Base-by-base conservation (phyloP, 2,888 invertebrate genomes). In the Standfussiana lucernea region DNA sequence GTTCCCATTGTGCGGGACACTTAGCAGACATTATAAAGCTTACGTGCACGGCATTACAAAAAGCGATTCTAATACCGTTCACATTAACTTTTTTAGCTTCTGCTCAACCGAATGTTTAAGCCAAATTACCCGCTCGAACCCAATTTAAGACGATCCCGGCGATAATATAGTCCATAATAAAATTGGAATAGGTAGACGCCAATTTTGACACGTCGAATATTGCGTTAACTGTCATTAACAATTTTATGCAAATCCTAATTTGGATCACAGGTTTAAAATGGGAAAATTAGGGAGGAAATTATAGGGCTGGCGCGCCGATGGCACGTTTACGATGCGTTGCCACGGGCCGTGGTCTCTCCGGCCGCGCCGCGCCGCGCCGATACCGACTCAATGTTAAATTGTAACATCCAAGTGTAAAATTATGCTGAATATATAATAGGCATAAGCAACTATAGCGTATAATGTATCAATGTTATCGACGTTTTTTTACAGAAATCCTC, bases 191-290 rank as follows among this genome's bases (percentile, higher is more conserved):
- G 92, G 92, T 91, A 93, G 91, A 91, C 86, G 90, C 91, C 91
- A 93, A 94, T 95, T 94, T 94, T 94, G 91, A 95, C 94, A 94
- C 94, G 91, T 94, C 90, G 92, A 92, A 94, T 92, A 93, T 92
- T 92, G 91, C 93, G 93, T 93, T 93, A 93, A 93, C 93, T 93
- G 93, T 93, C 93, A 95, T 95, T 95, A 95, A 93, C 94, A 94
- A 95, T 95, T 95, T 95, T 95, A 95, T 96, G 95, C 95, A 95
- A 95, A 95, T 95, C 94, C 92, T 91, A 94, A 95, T 93, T 93
- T 92, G 94, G 93, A 95, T 94, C 94, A 93, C 93, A 92, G 93
- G 91, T 93, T 94, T 92, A 92, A 93, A 95, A 93, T 94, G 94
- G 93, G 92, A 90, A 94, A 94, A 94, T 95, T 94, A 94, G 94